Conservation (phyloP, 1,140 invertebrate species). For the Drosophila orena region DNA sequence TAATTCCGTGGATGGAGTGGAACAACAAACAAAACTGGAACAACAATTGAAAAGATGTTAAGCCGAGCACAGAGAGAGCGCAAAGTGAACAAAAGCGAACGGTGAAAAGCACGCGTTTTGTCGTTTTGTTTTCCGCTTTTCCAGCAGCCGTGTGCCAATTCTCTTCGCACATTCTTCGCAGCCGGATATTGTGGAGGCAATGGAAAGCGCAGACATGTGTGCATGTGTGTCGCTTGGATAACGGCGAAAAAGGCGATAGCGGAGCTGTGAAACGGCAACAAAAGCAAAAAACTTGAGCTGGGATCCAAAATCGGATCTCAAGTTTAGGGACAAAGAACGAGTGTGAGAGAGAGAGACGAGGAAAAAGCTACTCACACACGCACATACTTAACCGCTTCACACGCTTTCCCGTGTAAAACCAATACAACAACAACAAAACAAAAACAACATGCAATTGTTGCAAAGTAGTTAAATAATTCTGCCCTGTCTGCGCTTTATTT, state of each 20-base stretch:
- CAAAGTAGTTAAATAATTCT: slow-evolving; percentile 83
- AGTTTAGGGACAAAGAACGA: slow-evolving; percentile 37
- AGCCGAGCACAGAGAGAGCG: too few relatives aligned
- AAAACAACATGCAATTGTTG: slow-evolving; percentile 77
- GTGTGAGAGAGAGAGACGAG: slow-evolving; percentile 10
- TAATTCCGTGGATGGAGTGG: not conserved
- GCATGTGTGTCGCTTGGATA: slow-evolving; percentile 71
- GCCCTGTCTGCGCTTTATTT: slow-evolving; percentile 82
- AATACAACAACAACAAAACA: slow-evolving; percentile 44
- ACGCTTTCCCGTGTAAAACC: slow-evolving; percentile 27
- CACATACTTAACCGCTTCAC: slow-evolving; percentile 13
- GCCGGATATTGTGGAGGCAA: slow-evolving; percentile 45
- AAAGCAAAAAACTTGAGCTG: slow-evolving; percentile 37
- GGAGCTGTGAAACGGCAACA: slow-evolving; percentile 34
- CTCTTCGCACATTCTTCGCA: not conserved
- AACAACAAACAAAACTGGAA: too few relatives aligned
- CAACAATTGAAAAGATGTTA: too few relatives aligned
- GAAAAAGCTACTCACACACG: slow-evolving; percentile 11
- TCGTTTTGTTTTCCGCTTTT: slow-evolving; percentile 10
- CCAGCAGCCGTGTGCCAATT: slow-evolving; percentile 19
- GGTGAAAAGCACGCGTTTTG: slow-evolving; percentile 27
- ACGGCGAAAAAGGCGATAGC: slow-evolving; percentile 53
- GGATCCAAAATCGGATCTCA: slow-evolving; percentile 25
- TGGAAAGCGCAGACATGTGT: slow-evolving; percentile 72
- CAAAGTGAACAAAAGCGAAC: not conserved